Evolutionary conservation across 2,113 vertebrate species (phyloP), one percentile per base, ranked within the genome.

Genomic region (Cygnus buccinator): DNA sequence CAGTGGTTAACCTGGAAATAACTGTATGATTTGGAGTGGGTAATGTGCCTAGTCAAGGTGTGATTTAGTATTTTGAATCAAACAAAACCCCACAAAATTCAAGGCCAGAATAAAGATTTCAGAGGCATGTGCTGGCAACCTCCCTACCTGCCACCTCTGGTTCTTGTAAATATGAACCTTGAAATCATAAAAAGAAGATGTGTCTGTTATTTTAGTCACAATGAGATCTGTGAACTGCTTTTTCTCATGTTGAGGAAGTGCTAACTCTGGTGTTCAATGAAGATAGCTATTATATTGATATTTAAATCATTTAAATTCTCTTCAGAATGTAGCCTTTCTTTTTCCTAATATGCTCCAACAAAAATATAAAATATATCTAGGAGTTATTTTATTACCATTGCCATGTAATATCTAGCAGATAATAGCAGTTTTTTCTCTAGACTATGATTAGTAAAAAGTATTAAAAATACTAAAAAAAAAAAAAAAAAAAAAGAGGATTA

Each of bases 231-330:
- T 83, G 63, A 86, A 21, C 14, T 91, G 3, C 9, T 82, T 3
- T 15, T 89, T 74, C 66, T 88, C 54, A 41, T 48, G 9, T 8
- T 84, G 58, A 75, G 15, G 17, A 84, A 84, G 2, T 12, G 9
- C 46, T 82, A 75, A 50, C 10, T 84, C 37, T 81, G 19, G 58
- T 52, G 48, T 77, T 91, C 81, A 26, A 57, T 63, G 48, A 75
- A 84, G 55, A 35, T 11, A 83, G 26, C 4, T 87, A 61, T 84
- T 80, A 70, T 54, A 76, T 9, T 86, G 78, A 37, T 9, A 80
- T 90, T 83, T 86, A 83, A 80, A 88, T 88, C 61, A 74, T 76
- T 77, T 88, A 85, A 88, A 17, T 59, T 55, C 22, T 84, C 43
- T 89, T 91, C 65, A 61, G 62, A 93, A 43, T 57, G 94, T 65